A percentile compares a stretch with the other conserved stretches of the same genome.
Evolutionary conservation across 2,113 vertebrate genomes (phyloP).

Genomic region (Aplodontia rufa): DNA sequence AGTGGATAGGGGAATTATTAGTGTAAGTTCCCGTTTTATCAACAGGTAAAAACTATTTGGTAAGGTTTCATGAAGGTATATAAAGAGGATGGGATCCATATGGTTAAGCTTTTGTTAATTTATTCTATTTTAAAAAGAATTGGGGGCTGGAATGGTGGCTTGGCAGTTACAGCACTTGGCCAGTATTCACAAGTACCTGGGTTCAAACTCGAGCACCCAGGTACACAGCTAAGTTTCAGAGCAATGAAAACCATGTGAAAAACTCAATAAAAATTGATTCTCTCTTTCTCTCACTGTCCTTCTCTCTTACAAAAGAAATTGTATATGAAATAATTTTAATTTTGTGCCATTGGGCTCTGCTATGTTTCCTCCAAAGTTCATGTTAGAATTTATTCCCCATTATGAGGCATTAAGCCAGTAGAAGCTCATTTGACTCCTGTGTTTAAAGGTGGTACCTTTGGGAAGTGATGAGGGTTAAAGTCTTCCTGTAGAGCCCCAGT

Average conservation of each 20-base stretch:
- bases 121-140: slow-evolving; percentile 3
- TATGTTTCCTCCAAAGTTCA: background rate
- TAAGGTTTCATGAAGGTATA: background rate
- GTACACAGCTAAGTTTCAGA: too few relatives aligned
- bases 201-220: too few relatives aligned
- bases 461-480: background rate
- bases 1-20: background rate
- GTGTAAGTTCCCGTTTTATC: background rate
- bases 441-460: too few relatives aligned
- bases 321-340: background rate
- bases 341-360: background rate
- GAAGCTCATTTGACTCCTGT: too few relatives aligned
- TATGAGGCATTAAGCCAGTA: too few relatives aligned
- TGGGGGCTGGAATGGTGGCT: too few relatives aligned
- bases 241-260: too few relatives aligned
- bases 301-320: too few relatives aligned
- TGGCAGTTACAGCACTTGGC: too few relatives aligned
- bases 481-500: background rate
- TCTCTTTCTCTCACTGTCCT: too few relatives aligned
- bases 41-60: background rate
- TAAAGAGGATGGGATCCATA: background rate
- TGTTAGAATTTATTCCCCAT: background rate
- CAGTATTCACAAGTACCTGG: too few relatives aligned
- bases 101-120: background rate
- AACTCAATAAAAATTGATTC: too few relatives aligned